These are phyloP conservation scores for Syrmaticus mikado DNA, from an alignment of 2,113 vertebrate species.

Conservation along the genomic window DNA sequence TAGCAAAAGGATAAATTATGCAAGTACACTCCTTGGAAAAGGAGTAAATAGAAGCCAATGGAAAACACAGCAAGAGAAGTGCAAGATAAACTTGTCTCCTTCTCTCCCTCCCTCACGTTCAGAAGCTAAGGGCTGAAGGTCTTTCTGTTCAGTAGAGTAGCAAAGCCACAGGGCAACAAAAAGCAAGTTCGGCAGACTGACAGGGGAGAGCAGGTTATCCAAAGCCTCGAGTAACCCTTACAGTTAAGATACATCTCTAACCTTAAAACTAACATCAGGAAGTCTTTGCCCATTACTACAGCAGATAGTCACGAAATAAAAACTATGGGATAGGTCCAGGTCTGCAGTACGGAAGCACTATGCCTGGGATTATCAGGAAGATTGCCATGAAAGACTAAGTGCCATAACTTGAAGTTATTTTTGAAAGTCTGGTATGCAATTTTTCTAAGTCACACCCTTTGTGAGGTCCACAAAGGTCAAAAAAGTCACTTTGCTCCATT, in stretches of 20 bases:
- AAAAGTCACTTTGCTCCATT: conserved; percentile 19
- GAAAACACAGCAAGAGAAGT: background rate
- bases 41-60: background rate
- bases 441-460: background rate
- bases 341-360: background rate
- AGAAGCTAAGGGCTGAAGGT: conserved; percentile 3
- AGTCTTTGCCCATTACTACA: background rate
- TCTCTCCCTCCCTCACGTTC: conserved; percentile 20
- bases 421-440: background rate
- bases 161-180: background rate
- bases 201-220: background rate
- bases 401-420: background rate
- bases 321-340: background rate
- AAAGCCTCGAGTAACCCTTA: background rate
- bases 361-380: background rate
- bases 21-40: background rate
- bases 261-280: background rate
- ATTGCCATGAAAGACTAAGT: background rate
- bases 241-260: background rate
- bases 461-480: conserved; percentile 5
- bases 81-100: conserved; percentile 13
- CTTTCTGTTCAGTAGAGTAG: background rate
- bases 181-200: background rate
- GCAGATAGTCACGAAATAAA: background rate
- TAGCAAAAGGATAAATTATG: conserved; percentile 9